These are phyloP conservation scores for Urocitellus parryii DNA, from an alignment of 2,113 vertebrate species.

Conservation along the genomic window DNA sequence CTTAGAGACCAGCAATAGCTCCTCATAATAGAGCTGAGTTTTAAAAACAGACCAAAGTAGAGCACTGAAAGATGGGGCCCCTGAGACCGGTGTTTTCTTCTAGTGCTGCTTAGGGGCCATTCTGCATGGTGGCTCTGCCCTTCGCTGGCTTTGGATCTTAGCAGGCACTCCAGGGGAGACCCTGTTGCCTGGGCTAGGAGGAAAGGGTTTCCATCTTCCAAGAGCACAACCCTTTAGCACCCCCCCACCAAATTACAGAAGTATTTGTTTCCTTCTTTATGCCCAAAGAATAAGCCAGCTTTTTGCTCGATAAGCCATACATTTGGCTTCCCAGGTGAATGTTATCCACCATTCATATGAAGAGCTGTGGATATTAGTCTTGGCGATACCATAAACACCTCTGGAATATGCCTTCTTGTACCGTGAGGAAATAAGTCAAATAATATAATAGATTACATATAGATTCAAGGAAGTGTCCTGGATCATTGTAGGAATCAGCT, in stretches of 20 bases:
- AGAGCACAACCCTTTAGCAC: background rate
- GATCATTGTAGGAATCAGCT: background rate
- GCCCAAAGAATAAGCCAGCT: background rate
- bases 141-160: background rate
- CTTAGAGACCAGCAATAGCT: background rate
- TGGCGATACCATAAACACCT: background rate
- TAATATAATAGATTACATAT: background rate
- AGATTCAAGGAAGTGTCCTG: background rate
- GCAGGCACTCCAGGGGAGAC: background rate
- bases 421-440: background rate
- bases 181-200: background rate
- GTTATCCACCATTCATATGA: background rate
- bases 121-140: background rate
- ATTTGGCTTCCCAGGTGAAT: background rate
- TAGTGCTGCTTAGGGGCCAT: background rate
- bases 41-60: background rate
- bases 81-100: background rate
- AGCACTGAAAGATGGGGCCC: background rate
- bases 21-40: background rate
- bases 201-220: background rate
- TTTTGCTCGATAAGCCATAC: background rate
- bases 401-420: background rate
- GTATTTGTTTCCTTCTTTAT: background rate
- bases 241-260: background rate
- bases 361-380: background rate